These are phyloP conservation scores for Stenotaenia linearis DNA, from an alignment of 2,888 invertebrate genomes.

Conservation along the genomic window DNA sequence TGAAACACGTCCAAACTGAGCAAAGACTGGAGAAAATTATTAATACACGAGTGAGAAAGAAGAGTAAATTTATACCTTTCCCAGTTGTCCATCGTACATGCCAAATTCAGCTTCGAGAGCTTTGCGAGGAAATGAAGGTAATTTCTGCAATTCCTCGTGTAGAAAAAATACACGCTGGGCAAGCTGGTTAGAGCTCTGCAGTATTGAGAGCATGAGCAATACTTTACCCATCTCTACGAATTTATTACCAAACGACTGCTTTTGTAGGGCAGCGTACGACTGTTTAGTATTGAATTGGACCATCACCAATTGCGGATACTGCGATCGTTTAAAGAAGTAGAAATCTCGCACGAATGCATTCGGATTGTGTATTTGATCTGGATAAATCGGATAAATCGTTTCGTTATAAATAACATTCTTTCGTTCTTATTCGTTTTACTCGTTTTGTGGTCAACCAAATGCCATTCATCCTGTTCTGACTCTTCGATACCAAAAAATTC, in stretches of 20 bases:
- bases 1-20: conserved; percentile 92
- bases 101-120: conserved; percentile 95
- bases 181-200: conserved; percentile 55
- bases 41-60: too few relatives aligned
- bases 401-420: not conserved
- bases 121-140: conserved; percentile 96
- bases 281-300: conserved; percentile 88
- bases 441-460: conserved; percentile 96
- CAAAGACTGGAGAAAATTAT: conserved; percentile 62
- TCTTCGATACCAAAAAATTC: conserved; percentile 97
- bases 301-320: conserved; percentile 93
- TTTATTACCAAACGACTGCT: conserved; percentile 84
- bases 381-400: not conserved
- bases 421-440: conserved; percentile 58
- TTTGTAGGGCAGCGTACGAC: conserved; percentile 81
- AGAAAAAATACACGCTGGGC: conserved; percentile 96
- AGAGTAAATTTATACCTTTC: conserved; percentile 62
- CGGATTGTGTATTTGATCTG: conserved; percentile 94
- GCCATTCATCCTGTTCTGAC: conserved; percentile 77
- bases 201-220: conserved; percentile 50
- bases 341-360: conserved; percentile 91
- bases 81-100: conserved; percentile 80
- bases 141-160: conserved; percentile 96
- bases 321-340: conserved; percentile 92
- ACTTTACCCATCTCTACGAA: conserved; percentile 95